Evolutionary conservation across 2,888 invertebrate species (phyloP), one percentile per base, ranked within the genome.

Genomic region (Pristionchus japonicus): DNA sequence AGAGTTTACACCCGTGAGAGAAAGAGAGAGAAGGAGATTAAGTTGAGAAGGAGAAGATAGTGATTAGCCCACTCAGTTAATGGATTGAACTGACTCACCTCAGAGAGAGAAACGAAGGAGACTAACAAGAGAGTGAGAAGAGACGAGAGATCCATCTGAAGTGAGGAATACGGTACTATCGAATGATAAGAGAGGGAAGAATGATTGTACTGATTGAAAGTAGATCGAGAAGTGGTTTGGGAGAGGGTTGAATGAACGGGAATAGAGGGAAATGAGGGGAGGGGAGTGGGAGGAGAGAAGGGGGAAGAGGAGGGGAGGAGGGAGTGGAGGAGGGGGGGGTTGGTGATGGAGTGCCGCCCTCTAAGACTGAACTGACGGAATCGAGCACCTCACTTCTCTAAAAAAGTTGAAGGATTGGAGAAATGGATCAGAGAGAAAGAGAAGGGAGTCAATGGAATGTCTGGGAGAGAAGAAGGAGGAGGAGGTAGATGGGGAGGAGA

Each of bases 51-150:
- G 49, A 82, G 49, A 49, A 37, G 23, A 20, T 20, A 13, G 43
- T 47, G 47, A 82, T 77, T 77, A n/a, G 77, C n/a, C 43, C 23
- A 77, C 77, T 40, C 43, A 43, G 34, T 40, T 20, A 31, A 77
- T 15, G 23, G 47, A 77, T 67, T 47, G 77, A n/a, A 77, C 7
- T 9, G 13, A 77, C 77, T 77, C 27, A 77, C 77, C 43, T 77
- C 43, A 40, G 77, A 77, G 13, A 67, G 3, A 67, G 27, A 27
- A n/a, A 67, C 31, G 67, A 67, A 67, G 43, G 43, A 43, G 37
- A 20, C 15, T 43, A 77, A 43, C 43, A 77, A 77, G 77, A 77
- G 77, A 77, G 47, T 40, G n/a, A 52, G 27, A 83, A 83, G 83
- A 52, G 27, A 52, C 6, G 83, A 34, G 34, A 83, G 49, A 83